Evolutionary conservation across 2,113 vertebrate species (phyloP).

Genomic region (Proterorhinus semilunaris): DNA sequence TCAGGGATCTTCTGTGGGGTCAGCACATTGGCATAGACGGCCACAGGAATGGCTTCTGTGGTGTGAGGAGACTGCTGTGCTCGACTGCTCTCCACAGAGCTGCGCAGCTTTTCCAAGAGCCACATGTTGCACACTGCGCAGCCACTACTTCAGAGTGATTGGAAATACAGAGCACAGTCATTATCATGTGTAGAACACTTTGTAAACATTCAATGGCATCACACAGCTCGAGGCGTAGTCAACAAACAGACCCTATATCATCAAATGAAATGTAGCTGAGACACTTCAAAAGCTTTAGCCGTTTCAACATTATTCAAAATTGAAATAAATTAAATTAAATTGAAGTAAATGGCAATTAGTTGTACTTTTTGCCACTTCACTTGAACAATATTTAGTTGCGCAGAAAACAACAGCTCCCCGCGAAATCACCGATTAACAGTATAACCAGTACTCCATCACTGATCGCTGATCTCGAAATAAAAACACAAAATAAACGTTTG

Average conservation of each 20-base stretch:
- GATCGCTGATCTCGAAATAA: too few relatives aligned
- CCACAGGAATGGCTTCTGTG: slow-evolving; percentile 72
- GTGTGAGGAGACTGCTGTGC: slow-evolving; percentile 47
- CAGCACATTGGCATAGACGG: slow-evolving; percentile 90
- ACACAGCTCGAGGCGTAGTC: neutral
- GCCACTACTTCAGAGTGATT: slow-evolving; percentile 26
- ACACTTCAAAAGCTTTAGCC: neutral
- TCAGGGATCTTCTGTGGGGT: slow-evolving; percentile 95
- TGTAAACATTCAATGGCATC: neutral
- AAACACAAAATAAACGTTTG: too few relatives aligned
- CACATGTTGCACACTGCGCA: slow-evolving; percentile 79
- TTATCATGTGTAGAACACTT: neutral
- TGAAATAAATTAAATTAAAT: neutral
- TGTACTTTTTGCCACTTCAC: too few relatives aligned
- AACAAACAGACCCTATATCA: neutral
- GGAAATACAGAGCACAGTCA: slow-evolving; percentile 3
- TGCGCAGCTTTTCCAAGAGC: slow-evolving; percentile 90
- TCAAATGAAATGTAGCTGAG: neutral
- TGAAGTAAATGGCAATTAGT: neutral
- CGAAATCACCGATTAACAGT: neutral
- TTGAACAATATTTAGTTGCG: too few relatives aligned
- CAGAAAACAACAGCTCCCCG: neutral
- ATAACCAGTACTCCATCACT: neutral
- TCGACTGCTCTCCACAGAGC: slow-evolving; percentile 81
- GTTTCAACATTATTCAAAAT: too few relatives aligned